phyloP scores from a whole-genome alignment of 2,113 vertebrate genomes.

The Spilogale gracilis region DNA sequence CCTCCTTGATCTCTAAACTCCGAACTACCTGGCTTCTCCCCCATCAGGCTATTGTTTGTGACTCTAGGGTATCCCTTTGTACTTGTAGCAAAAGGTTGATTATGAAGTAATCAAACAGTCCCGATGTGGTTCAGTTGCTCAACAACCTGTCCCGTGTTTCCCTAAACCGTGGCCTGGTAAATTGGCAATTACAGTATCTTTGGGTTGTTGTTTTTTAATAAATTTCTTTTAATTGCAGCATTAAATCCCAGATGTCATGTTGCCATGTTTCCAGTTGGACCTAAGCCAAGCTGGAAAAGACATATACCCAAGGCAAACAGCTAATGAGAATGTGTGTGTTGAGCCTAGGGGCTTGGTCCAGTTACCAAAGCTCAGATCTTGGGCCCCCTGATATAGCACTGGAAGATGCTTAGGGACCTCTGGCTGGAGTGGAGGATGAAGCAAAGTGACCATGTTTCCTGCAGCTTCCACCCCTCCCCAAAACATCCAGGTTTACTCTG shows the following conservation, averaged over 20 bases:
- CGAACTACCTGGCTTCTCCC: background rate
- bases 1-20: constrained; percentile 17
- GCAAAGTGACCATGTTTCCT: background rate
- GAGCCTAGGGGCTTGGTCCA: background rate
- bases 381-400: background rate
- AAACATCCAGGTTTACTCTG: background rate
- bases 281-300: constrained; percentile 45
- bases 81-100: constrained; percentile 35
- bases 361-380: background rate
- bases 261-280: constrained; percentile 47
- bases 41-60: background rate
- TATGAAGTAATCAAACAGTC: constrained; percentile 38
- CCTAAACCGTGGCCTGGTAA: constrained; percentile 45
- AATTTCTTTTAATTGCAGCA: constrained; percentile 62
- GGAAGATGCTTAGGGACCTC: background rate
- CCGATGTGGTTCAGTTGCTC: background rate
- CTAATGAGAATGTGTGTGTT: background rate
- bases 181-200: constrained; percentile 51
- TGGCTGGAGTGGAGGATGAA: background rate
- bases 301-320: background rate
- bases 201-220: constrained; percentile 69
- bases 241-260: constrained; percentile 60
- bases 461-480: background rate
- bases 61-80: background rate
- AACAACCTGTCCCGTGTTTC: background rate